Percentiles rank a stretch among this genome's conserved stretches.
phyloP scores from a whole-genome alignment of 2,888 invertebrate species.

The Papilio demoleus region DNA sequence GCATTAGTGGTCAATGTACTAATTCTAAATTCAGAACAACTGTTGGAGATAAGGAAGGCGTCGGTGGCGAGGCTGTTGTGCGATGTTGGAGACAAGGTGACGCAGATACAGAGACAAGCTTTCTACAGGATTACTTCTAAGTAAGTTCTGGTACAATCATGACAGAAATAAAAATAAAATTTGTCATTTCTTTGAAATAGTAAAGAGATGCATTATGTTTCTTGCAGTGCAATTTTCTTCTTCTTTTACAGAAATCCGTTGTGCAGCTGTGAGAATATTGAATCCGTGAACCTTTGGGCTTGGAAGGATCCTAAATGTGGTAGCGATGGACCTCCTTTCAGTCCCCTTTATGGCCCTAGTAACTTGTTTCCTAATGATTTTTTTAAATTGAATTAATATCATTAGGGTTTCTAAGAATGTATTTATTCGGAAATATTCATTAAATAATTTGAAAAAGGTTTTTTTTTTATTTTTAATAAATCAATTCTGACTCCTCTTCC shows the following conservation, averaged over 20 bases:
- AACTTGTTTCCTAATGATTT: not conserved
- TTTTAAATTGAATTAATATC: not conserved
- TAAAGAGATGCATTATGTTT: too few relatives aligned
- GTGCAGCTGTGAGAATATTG: conserved; percentile 33
- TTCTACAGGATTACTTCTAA: conserved; percentile 53
- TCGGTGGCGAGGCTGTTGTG: conserved; percentile 56
- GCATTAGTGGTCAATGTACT: too few relatives aligned
- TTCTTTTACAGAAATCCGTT: conserved; percentile 39
- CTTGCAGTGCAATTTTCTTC: not conserved
- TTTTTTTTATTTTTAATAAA: too few relatives aligned
- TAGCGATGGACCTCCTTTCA: not conserved
- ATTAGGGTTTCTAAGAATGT: too few relatives aligned
- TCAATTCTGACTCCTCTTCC: too few relatives aligned
- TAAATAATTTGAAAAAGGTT: too few relatives aligned
- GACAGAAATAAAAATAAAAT: too few relatives aligned
- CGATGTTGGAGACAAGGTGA: conserved; percentile 57
- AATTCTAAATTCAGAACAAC: conserved; percentile 36
- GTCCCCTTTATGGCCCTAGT: not conserved
- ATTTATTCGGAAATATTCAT: too few relatives aligned
- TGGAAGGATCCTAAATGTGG: conserved; percentile 40
- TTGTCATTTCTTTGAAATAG: too few relatives aligned
- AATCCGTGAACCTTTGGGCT: conserved; percentile 36
- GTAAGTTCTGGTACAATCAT: conserved; percentile 47
- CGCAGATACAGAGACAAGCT: conserved; percentile 59
- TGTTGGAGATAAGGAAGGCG: conserved; percentile 52